phyloP scores from a whole-genome alignment of 2,797 vertebrate species.

The Phalloptychus januarius region DNA sequence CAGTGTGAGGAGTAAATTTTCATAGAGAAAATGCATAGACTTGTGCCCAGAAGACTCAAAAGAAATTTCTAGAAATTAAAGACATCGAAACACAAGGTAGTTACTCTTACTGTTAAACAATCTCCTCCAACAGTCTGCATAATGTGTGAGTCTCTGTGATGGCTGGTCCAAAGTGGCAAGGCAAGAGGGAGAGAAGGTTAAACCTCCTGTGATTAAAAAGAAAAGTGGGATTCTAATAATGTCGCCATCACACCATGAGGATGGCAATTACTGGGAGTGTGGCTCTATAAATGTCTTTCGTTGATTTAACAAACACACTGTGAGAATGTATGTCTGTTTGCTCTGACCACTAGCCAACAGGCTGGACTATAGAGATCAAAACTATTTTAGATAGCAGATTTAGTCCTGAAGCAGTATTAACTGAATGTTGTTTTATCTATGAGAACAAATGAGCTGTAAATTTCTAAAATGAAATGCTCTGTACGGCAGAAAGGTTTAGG shows the following conservation, averaged over 20 bases:
- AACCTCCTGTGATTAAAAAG: slow-evolving; percentile 35
- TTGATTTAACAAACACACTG: slow-evolving; percentile 18
- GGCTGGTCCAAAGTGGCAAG: slow-evolving; percentile 27
- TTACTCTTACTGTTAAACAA: slow-evolving; percentile 48
- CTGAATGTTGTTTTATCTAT: background rate
- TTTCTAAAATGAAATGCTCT: background rate
- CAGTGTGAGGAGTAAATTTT: background rate
- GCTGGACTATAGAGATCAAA: slow-evolving; percentile 5
- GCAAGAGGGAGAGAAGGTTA: slow-evolving; percentile 28
- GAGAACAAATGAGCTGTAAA: background rate
- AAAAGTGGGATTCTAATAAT: slow-evolving; percentile 22
- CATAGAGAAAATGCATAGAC: background rate
- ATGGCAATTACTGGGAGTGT: slow-evolving; percentile 9
- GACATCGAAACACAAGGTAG: slow-evolving; percentile 32
- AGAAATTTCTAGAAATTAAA: slow-evolving; percentile 22
- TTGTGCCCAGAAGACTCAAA: background rate
- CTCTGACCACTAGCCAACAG: background rate
- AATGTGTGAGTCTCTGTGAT: slow-evolving; percentile 18
- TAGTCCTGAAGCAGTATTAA: background rate
- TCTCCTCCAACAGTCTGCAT: slow-evolving; percentile 62
- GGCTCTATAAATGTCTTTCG: slow-evolving; percentile 22
- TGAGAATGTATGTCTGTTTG: too few relatives aligned
- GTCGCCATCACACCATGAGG: slow-evolving; percentile 27
- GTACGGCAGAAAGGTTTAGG: background rate
- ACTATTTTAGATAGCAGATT: slow-evolving; percentile 8